These are phyloP conservation scores for Habrosyne pyritoides DNA, from an alignment of 2,888 invertebrate genomes.

Conservation along the genomic window DNA sequence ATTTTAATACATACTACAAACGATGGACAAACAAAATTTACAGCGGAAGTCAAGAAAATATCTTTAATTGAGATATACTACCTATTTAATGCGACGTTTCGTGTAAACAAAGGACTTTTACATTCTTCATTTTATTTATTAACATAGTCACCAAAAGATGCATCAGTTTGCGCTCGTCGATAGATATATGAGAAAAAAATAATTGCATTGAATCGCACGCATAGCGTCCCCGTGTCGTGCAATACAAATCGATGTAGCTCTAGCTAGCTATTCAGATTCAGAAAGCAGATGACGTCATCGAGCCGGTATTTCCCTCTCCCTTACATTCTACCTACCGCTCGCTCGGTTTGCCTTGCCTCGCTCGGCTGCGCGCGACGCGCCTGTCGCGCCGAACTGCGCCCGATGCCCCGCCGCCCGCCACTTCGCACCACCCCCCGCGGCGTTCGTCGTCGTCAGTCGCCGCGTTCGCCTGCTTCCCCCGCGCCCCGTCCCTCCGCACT, in stretches of 20 bases:
- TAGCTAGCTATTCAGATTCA: constrained; percentile 52
- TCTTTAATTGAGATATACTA: no score
- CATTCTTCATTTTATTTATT: no score
- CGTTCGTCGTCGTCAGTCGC: constrained; percentile 26
- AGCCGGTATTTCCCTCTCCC: constrained; percentile 68
- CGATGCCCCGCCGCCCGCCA: constrained; percentile 3
- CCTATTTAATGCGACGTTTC: no score
- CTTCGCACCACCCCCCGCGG: neutral
- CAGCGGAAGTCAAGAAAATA: no score
- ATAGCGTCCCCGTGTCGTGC: neutral
- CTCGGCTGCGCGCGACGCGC: constrained; percentile 40
- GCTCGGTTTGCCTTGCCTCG: constrained; percentile 35
- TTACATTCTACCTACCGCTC: constrained; percentile 36
- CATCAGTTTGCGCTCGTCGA: no score
- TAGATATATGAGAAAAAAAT: no score
- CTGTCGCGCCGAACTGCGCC: constrained; percentile 15
- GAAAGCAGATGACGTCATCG: constrained; percentile 78
- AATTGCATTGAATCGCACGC: neutral
- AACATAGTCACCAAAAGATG: no score
- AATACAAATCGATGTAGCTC: constrained; percentile 2
- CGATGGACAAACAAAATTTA: no score
- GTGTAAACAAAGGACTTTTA: no score
- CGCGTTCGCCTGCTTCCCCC: constrained; percentile 19
- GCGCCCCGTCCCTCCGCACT: constrained; percentile 31
- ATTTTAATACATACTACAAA: no score